These are phyloP conservation scores for Dexiosoma caninum DNA, from an alignment of 2,888 invertebrate species.

Conservation along the genomic window DNA sequence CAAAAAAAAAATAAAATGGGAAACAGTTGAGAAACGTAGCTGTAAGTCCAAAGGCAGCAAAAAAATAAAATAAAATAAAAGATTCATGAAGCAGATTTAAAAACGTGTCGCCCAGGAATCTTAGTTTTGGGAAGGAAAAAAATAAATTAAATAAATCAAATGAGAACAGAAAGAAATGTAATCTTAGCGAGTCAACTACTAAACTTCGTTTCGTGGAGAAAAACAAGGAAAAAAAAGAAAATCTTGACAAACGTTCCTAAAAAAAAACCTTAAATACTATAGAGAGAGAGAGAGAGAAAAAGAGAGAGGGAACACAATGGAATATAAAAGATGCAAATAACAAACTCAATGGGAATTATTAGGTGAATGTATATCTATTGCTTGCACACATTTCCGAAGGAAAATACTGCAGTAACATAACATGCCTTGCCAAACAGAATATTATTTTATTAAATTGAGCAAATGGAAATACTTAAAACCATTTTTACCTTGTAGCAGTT, in stretches of 20 bases:
- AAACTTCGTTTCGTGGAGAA: slow-evolving; percentile 1
- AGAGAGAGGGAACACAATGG: too few relatives aligned
- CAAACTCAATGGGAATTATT: slow-evolving; percentile 45
- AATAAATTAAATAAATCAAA: background rate
- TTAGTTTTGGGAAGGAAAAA: slow-evolving; percentile 16
- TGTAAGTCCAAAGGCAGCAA: background rate
- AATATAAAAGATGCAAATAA: background rate
- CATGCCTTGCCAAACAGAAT: background rate
- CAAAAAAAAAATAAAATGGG: background rate
- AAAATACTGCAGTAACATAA: slow-evolving; percentile 8
- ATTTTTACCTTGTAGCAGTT: background rate
- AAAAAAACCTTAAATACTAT: background rate
- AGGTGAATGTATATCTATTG: too few relatives aligned
- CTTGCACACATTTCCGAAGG: background rate
- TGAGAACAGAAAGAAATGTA: background rate
- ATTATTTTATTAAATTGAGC: background rate
- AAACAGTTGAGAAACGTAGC: background rate
- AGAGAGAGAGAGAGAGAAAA: too few relatives aligned
- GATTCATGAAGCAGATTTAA: slow-evolving; percentile 26
- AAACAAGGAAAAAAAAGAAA: background rate
- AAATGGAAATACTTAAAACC: background rate
- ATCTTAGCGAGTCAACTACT: slow-evolving; percentile 15
- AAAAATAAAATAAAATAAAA: too few relatives aligned
- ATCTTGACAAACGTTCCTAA: background rate
- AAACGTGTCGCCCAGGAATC: slow-evolving; percentile 56